Conservation (phyloP, 2,797 vertebrate genomes). For the Cetoscarus ocellatus region DNA sequence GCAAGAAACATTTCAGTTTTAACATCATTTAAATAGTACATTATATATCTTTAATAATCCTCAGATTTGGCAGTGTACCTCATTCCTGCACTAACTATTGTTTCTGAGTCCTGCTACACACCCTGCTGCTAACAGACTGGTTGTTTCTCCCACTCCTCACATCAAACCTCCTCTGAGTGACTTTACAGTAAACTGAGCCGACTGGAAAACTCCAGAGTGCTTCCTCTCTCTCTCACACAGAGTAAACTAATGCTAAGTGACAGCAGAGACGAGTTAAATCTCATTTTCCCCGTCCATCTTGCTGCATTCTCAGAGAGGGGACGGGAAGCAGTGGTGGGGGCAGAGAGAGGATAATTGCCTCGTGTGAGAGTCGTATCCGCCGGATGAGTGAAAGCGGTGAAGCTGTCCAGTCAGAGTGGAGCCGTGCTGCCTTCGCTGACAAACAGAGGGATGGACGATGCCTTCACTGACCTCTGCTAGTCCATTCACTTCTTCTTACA, state of each 20-base stretch:
- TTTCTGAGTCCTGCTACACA: constrained; percentile 14
- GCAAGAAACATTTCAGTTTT: too few species aligned
- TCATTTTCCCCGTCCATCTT: constrained; percentile 49
- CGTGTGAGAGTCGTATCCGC: constrained; percentile 8
- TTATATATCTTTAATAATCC: too few species aligned
- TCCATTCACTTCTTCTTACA: too few species aligned
- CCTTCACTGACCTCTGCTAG: constrained; percentile 1
- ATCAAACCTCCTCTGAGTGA: constrained; percentile 18
- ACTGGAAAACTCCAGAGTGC: constrained; percentile 71
- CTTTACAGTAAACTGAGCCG: constrained; percentile 55
- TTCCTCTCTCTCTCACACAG: constrained; percentile 43
- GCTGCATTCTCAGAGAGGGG: constrained; percentile 42
- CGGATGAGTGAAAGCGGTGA: constrained; percentile 12
- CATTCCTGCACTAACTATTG: too few species aligned
- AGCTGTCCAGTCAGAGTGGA: constrained; percentile 41
- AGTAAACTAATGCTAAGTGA: constrained; percentile 67
- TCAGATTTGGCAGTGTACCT: too few species aligned
- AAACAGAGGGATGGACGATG: background rate
- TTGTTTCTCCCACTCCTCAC: constrained; percentile 10
- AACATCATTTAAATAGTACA: too few species aligned
- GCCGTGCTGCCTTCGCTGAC: constrained; percentile 11
- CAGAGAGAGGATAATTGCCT: constrained; percentile 47
- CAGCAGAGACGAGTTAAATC: constrained; percentile 63
- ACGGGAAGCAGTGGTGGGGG: constrained; percentile 54
- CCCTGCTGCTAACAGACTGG: background rate